Base-by-base conservation (phyloP, 2,113 vertebrate species). In the Sterrhoptilus dennistouni region DNA sequence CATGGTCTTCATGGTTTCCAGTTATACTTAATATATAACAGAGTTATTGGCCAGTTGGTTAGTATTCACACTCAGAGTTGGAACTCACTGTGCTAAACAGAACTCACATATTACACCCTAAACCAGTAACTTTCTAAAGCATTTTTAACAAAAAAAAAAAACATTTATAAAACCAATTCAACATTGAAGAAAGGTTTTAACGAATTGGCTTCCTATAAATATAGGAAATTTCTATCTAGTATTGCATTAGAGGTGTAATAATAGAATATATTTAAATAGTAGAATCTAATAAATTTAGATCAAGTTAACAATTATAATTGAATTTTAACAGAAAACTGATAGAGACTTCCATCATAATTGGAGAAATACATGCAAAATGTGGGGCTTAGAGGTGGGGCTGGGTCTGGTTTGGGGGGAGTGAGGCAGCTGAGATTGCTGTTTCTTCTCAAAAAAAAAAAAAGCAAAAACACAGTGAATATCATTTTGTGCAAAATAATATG, bases 351-450 rank as follows among this genome's bases (percentile, higher is more conserved):
- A n/a, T 25, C 7, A 36, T 40, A 88, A 69, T 8, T 66, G 14
- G 19, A 54, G 6, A 68, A 11, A 69, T 10, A 45, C 0, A 47
- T 53, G 17, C 4, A 90, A 83, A 78, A 66, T 11, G 13, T 35
- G 16, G 20, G 14, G 2, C 6, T 2, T 1, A 29, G 12, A 29
- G 20, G 2, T 47, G 15, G 10, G 5, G 6, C 5, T 53, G 5
- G 3, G 27, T 56, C 40, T 71, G 15, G 2, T 25, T 33, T 16
- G 7, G 8, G 13, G 13, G 2, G 5, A 66, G 6, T 23, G 4
- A 72, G 8, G 12, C 4, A 68, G 27, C 2, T 47, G 7, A 36
- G 4, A 11, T 7, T 57, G 38, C 2, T 6, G 9, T 2, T 40
- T 63, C 52, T 61, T 9, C 8, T 18, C 18, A 14, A n/a, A 52